Base-by-base conservation (phyloP, 2,888 invertebrate species). In the Drosophila subquinaria region DNA sequence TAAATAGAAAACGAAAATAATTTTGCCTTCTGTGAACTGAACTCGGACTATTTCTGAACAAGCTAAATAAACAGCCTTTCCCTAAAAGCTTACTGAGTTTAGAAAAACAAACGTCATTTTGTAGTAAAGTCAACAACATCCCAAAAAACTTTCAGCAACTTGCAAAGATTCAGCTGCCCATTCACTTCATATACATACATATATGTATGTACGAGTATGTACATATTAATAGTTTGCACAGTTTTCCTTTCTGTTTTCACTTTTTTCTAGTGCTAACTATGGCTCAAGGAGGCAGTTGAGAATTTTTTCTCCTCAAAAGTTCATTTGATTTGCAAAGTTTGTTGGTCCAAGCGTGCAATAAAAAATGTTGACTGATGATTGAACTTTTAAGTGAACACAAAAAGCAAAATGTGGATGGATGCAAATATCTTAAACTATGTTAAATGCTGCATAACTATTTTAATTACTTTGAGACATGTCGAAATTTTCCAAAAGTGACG, bases 31-130 rank as follows among this genome's bases (percentile, higher is more conserved):
- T 52, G n/a, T 47, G 17, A 33, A 15, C 8, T 35, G 9, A 33
- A 35, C 15, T 57, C 5, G 3, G n/a, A 11, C 20, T 38, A 38
- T 38, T 17, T 38, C 2, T 17, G 10, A 30, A 53, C 53, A 30
- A 59, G 30, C 63, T 81, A 56, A 51, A 51, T 72, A 72, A 67
- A 36, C 79, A 79, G 11, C 42, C 15, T 73, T 82, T 63, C 73
- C 57, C 81, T 67, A 67, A 76, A 60, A 79, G 81, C 63, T 48
- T 53, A 76, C 79, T 84, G 17, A 40, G 73, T 68, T 78, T 17
- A 47, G 40, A 35, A 48, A 45, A 65, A 33, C 45, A 65, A 76
- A 64, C 47, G 50, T 57, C 48, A 62, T 52, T 72, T 43, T 50
- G 50, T 43, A 45, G 55, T 52, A 73, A 69, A 68, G 60, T 59